Base-by-base conservation (phyloP, 1,140 invertebrate genomes). In the Drosophila setifemur region DNA sequence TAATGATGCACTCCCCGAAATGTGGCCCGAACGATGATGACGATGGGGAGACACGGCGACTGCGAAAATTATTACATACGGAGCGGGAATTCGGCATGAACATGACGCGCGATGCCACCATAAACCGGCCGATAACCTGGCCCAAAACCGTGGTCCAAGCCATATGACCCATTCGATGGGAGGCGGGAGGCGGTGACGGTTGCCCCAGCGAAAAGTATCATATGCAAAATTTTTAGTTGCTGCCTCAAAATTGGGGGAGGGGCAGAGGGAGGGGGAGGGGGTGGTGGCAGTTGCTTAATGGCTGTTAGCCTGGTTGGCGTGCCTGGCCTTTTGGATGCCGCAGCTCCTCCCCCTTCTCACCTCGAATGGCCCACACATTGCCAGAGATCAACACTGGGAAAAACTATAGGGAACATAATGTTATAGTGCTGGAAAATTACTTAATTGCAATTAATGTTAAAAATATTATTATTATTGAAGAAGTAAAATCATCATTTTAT, bases 101-200 rank as follows among this genome's bases (percentile, higher is more conserved):
- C 79, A 85, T 85, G 79, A 78, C 44, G 78, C 72, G 67, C 75
- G 79, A 85, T 83, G 79, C 74, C 79, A 83, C 81, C 79, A 83
- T 86, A 85, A 83, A 86, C 64, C 58, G 79, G 66, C 35, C 79
- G 79, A 83, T 83, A 83, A 83, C 79, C 78, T 49, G 77, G 28
- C 28, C 37, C 49, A 53, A 37, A 58, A 19, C 37, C 67, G 29
- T 66, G 60, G 47, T 48, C 73, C 69, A 33, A 54, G 50, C 49
- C 50, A 37, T 14, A 12, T 82, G 73, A 83, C 68, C 77, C 78
- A 71, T 37, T 61, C 40, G 48, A 39, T 40, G 28, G 25, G 48
- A 23, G 25, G 48, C 42, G 40, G 45, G 49, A 52, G 35, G 31
- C 26, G 64, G 35, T 42, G 26, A 28, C 33, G 29, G 31, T 18